Conservation (phyloP, 2,797 vertebrate genomes). For the Allobates femoralis region DNA sequence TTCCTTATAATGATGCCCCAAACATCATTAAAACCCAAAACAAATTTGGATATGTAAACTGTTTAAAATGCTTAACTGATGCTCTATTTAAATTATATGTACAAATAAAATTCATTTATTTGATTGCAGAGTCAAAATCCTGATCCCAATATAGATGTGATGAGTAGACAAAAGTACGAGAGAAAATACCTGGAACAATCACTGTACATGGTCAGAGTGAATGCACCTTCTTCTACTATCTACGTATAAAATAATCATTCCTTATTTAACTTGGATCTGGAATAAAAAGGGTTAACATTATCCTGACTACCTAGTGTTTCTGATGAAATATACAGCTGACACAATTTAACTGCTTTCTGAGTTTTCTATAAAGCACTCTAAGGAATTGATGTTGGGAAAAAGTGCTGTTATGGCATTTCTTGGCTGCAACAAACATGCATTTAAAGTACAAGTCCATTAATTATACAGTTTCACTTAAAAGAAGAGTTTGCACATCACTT, state of each 20-base stretch:
- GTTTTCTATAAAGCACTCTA: conserved; percentile 25
- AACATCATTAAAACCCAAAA: too few relatives aligned
- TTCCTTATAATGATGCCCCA: too few relatives aligned
- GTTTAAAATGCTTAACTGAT: too few relatives aligned
- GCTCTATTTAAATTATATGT: too few relatives aligned
- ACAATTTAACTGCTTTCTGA: conserved; percentile 23
- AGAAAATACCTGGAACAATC: background rate
- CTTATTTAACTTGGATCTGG: background rate
- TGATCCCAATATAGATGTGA: background rate
- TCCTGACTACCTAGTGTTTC: background rate
- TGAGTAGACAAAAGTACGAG: background rate
- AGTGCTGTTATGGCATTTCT: conserved; percentile 38
- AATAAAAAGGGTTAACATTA: background rate
- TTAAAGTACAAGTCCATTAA: conserved; percentile 21
- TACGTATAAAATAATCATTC: background rate
- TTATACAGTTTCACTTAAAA: conserved; percentile 28
- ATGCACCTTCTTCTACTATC: background rate
- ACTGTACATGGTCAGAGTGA: background rate
- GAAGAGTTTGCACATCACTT: background rate
- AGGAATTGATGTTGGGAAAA: conserved; percentile 29
- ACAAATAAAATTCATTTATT: too few relatives aligned
- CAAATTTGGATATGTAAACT: too few relatives aligned
- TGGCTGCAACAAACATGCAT: conserved; percentile 35
- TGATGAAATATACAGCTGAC: conserved; percentile 13
- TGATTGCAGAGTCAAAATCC: background rate